Percentiles rank a stretch among this genome's conserved stretches.
Evolutionary conservation across 1,140 invertebrate genomes (phyloP).

Genomic region (Coptotermes formosanus): DNA sequence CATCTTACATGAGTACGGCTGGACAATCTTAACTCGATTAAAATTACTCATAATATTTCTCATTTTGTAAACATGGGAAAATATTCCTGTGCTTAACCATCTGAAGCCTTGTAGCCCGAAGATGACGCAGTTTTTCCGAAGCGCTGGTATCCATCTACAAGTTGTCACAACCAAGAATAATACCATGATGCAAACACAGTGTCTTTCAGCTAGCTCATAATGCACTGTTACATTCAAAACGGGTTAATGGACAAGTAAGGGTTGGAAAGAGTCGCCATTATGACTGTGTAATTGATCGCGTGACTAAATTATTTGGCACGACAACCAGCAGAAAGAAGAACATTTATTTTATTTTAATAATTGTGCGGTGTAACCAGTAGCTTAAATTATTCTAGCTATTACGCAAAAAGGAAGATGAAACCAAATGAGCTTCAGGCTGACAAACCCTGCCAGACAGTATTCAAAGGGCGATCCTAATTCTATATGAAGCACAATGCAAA

Average conservation of each 20-base stretch:
- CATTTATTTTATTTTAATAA: neutral
- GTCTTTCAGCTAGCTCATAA: neutral
- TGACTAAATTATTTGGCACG: neutral
- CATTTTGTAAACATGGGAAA: too few species aligned
- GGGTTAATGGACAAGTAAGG: neutral
- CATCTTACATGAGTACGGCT: too few species aligned
- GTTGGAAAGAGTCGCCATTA: constrained; percentile 2
- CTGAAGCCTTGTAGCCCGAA: too few species aligned
- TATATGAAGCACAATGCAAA: too few species aligned
- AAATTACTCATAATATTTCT: too few species aligned
- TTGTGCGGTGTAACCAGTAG: neutral
- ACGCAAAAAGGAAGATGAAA: neutral
- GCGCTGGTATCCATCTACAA: too few species aligned
- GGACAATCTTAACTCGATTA: too few species aligned
- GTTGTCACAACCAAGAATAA: too few species aligned
- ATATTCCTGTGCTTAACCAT: too few species aligned
- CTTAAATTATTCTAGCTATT: neutral
- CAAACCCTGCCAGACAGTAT: neutral
- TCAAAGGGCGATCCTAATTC: too few species aligned
- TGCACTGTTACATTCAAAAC: constrained; percentile 6
- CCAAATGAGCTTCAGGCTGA: neutral
- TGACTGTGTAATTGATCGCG: neutral
- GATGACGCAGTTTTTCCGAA: too few species aligned
- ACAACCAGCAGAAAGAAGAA: neutral
- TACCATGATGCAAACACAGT: too few species aligned